phyloP scores from a whole-genome alignment of 2,888 invertebrate genomes.

The Eurois occulta region DNA sequence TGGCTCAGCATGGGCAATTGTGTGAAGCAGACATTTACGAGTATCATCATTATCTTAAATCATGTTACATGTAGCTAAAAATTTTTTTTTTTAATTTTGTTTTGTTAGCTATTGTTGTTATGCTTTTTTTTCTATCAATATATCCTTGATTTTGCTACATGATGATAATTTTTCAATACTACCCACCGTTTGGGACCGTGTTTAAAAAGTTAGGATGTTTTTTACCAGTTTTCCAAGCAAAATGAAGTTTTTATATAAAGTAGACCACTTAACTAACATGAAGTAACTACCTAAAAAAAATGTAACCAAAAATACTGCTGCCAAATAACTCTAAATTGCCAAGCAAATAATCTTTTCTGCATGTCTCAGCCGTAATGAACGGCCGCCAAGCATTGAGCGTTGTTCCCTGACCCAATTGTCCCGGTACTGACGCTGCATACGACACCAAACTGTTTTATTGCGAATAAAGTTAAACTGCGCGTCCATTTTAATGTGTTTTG shows the following conservation, averaged over 20 bases:
- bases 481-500: constrained; percentile 38
- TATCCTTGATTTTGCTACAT: too few species aligned
- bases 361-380: constrained; percentile 61
- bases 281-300: constrained; percentile 4
- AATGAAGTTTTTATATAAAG: background rate
- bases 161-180: too few species aligned
- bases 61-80: background rate
- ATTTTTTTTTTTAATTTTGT: background rate
- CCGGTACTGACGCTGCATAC: constrained; percentile 44
- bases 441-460: constrained; percentile 48
- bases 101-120: background rate
- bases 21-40: background rate
- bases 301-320: background rate
- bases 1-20: background rate
- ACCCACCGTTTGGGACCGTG: background rate
- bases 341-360: constrained; percentile 45
- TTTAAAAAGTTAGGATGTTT: background rate
- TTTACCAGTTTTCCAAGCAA: background rate
- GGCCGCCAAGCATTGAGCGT: constrained; percentile 50
- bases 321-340: constrained; percentile 25
- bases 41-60: background rate
- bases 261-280: constrained; percentile 19
- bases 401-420: constrained; percentile 28
- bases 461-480: constrained; percentile 27
- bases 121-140: too few species aligned